Conservation (phyloP, 2,113 vertebrate species). For the Pogonocichla stellata region DNA sequence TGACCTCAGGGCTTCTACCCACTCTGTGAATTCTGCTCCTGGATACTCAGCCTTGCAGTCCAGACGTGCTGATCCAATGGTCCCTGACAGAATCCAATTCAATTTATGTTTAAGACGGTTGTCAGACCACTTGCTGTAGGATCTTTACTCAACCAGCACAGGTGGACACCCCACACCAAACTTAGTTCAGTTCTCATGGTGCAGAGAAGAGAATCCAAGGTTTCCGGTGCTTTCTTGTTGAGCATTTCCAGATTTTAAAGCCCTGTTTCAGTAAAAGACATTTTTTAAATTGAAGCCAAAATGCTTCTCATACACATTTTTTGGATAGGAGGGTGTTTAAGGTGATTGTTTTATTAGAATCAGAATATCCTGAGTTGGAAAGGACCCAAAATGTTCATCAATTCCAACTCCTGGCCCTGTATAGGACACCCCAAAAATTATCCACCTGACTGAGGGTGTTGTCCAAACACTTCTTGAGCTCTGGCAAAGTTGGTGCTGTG, state of each 20-base stretch:
- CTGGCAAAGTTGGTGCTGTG: background rate
- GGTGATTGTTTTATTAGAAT: background rate
- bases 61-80: rapidly evolving
- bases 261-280: background rate
- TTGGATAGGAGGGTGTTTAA: background rate
- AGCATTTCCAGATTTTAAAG: background rate
- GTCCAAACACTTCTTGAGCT: background rate
- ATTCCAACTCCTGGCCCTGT: background rate
- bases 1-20: background rate
- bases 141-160: background rate
- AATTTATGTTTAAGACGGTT: background rate
- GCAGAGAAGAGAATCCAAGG: background rate
- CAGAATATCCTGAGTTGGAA: background rate
- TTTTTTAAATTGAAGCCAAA: background rate
- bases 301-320: background rate
- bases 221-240: background rate
- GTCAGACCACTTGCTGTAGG: background rate
- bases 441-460: background rate
- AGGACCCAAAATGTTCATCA: background rate
- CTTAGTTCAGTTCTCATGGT: background rate
- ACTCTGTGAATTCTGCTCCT: background rate
- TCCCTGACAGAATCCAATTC: background rate
- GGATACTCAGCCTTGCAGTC: background rate
- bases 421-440: background rate
- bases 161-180: background rate